These are phyloP conservation scores for Meteorus sp. DNA, from an alignment of 1,140 invertebrate species.

Conservation along the genomic window DNA sequence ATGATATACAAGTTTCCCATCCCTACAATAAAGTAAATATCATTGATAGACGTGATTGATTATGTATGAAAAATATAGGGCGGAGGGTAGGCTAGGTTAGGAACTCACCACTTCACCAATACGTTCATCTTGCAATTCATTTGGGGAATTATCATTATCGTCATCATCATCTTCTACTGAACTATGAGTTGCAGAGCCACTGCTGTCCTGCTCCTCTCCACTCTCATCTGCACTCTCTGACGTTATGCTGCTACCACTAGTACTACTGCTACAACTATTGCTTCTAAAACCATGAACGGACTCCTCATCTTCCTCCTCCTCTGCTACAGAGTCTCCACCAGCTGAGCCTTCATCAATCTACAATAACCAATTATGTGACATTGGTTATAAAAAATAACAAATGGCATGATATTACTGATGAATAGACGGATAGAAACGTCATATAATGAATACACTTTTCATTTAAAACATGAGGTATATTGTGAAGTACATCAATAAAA, in stretches of 20 bases:
- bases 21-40: slow-evolving; percentile 41
- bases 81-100: too few relatives aligned
- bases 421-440: not conserved
- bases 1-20: slow-evolving; percentile 54
- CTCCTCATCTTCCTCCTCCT: slow-evolving; percentile 57
- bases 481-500: too few relatives aligned
- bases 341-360: slow-evolving; percentile 56
- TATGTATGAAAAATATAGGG: too few relatives aligned
- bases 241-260: slow-evolving; percentile 48
- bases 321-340: slow-evolving; percentile 53
- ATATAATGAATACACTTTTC: not conserved
- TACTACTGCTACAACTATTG: slow-evolving; percentile 48
- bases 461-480: too few relatives aligned
- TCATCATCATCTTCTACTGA: slow-evolving; percentile 47
- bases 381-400: not conserved
- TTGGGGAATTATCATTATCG: slow-evolving; percentile 42
- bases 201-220: slow-evolving; percentile 42
- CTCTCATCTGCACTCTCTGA: slow-evolving; percentile 50
- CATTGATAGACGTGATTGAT: too few relatives aligned
- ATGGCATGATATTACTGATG: not conserved
- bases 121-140: slow-evolving; percentile 35
- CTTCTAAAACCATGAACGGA: slow-evolving; percentile 47
- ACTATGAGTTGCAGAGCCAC: slow-evolving; percentile 41
- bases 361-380: not conserved
- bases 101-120: slow-evolving; percentile 34